Evolutionary conservation across 2,113 vertebrate genomes (phyloP).

Genomic region (Peucedramus taeniatus): DNA sequence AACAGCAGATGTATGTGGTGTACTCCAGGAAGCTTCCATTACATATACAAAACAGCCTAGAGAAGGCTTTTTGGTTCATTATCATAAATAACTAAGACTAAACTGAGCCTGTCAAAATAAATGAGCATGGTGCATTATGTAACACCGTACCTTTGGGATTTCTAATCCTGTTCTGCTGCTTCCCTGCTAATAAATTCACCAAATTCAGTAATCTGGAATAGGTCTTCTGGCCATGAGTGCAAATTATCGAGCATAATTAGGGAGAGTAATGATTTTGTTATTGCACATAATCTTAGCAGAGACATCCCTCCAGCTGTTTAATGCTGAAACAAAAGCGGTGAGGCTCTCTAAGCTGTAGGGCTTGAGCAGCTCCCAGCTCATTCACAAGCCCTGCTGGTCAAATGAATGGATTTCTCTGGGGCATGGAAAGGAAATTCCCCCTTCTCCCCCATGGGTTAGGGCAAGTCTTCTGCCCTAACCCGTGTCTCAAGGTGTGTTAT

Average conservation of each 20-base stretch:
- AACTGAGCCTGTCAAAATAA: slow-evolving; percentile 51
- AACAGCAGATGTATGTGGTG: slow-evolving; percentile 20
- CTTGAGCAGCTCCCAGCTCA: not conserved
- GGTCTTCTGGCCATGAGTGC: slow-evolving; percentile 16
- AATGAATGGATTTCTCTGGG: slow-evolving; percentile 36
- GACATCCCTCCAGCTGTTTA: slow-evolving; percentile 48
- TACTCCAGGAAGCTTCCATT: slow-evolving; percentile 48
- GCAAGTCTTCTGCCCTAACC: not conserved
- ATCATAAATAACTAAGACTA: slow-evolving; percentile 61
- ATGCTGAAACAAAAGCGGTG: slow-evolving; percentile 33
- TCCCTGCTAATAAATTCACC: slow-evolving; percentile 44
- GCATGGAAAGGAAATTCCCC: slow-evolving; percentile 27
- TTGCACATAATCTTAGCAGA: slow-evolving; percentile 15
- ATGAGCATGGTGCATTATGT: not conserved
- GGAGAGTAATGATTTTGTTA: slow-evolving; percentile 54
- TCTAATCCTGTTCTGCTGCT: slow-evolving; percentile 50
- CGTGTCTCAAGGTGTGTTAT: not conserved
- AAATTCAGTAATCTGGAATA: slow-evolving; percentile 32
- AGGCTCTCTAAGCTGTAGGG: not conserved
- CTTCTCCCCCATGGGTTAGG: no score
- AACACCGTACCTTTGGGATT: not conserved
- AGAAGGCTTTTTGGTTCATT: slow-evolving; percentile 35
- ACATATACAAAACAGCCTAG: slow-evolving; percentile 48
- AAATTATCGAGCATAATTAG: slow-evolving; percentile 40
- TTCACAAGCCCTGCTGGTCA: slow-evolving; percentile 24